Base-by-base conservation (phyloP, 2,113 vertebrate species). In the Miniopterus natalensis region DNA sequence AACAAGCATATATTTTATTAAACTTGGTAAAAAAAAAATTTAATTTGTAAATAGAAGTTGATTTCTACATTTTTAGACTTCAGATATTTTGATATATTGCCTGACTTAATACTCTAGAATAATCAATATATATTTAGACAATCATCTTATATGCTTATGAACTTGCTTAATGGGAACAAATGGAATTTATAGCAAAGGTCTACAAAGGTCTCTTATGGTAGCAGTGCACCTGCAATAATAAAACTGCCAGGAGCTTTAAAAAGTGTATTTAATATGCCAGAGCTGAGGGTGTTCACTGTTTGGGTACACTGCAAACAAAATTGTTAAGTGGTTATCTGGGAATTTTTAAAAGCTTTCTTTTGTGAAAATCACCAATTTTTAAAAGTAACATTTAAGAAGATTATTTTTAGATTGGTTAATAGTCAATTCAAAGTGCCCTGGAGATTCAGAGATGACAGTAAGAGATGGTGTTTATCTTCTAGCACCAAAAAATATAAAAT, bases 221-320 rank as follows among this genome's bases (percentile, higher is more conserved):
- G n/a, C 51, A 10, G 23, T 45, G 88, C 95, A 95, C 94, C 95
- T 97, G 97, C 73, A 95, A 90, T 92, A 95, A 95, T 92, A 97
- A 95, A 94, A 71, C 71, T 40, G 20, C 29, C 27, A 88, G 21
- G 42, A 88, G 85, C 53, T 92, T 95, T 71, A 75, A 93, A 75
- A 93, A 63, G 27, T 63, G 8, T 92, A 68, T 63, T 94, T 89
- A 97, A 70, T 79, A 51, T 40, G 21, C 45, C 3, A 18, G 61
- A 65, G 61, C 68, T 75, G 71, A 94, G 79, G 59, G 94, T 95
- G 81, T 81, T 85, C 83, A 89, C 84, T 92, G 12, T 93, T 84
- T 84, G 75, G n/a, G 47, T 83, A 65, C 20, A n/a, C 31, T 73
- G 53, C 42, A 95, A 94, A 86, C 31, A 95, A 94, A 84, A 84